Evolutionary conservation across 1,140 invertebrate species (phyloP), one percentile per base, ranked within the genome.

Genomic region (Drosophila ficusphila): DNA sequence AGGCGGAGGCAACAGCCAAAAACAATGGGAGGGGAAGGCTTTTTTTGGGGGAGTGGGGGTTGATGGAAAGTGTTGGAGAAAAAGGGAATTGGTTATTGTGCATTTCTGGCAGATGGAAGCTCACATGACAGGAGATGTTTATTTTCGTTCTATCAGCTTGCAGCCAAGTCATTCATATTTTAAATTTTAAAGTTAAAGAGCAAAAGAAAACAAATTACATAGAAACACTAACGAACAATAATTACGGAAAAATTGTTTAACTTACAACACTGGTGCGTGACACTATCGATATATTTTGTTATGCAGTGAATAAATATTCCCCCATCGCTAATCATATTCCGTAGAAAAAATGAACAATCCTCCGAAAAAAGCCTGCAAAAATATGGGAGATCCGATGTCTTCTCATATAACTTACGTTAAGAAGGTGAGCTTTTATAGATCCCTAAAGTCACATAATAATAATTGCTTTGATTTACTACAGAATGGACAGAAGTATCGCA

Each of bases 51-150:
- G n/a, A n/a, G 9, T 2, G 11, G 11, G 5, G 41, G 21, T 6
- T 4, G 2, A 42, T 3, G 7, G 41, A 42, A 12, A 12, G 19
- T 36, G 25, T 14, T 7, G 7, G 9, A 11, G 19, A 14, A 19
- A 57, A 34, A n/a, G 27, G 27, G 38, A 62, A 62, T 62, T 62
- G 36, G 27, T 25, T 58, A 39, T 62, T 41, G 34, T 41, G 23
- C 38, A 44, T 9, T 25, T 54, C 38, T 23, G 34, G 9, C 56
- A 39, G 23, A 29, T 31, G 8, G 11, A 52, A 27, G 6, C 27
- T 18, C 19, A 25, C 38, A 25, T 42, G 38, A 42, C 52, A 42
- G 12, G 14, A 42, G 19, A 31, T 19, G 7, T 31, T 5, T 31
- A 21, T 52, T 51, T 33, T 33, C 21, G 25, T 42, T 19, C 33